A percentile compares a stretch with the other conserved stretches of the same genome.
phyloP scores from a whole-genome alignment of 2,113 vertebrate species.

The Macrotis lagotis region DNA sequence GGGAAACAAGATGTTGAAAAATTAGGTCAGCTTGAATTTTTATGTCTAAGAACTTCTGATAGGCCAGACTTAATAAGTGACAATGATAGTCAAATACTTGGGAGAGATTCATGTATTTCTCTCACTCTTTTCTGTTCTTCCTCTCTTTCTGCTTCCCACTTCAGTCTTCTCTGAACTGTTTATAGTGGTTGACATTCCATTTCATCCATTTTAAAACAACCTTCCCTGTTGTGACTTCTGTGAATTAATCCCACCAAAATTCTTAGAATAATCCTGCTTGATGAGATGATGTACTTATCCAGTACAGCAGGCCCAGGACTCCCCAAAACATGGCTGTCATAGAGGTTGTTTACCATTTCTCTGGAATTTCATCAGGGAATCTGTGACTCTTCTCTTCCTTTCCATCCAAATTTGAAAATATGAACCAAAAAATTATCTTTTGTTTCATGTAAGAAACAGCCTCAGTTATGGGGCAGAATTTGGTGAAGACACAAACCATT shows the following conservation, averaged over 20 bases:
- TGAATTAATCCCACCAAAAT: neutral
- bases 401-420: slow-evolving; percentile 13
- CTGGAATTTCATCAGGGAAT: neutral
- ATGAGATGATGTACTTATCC: neutral
- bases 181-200: fast-evolving
- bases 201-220: neutral
- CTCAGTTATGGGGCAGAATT: slow-evolving; percentile 69
- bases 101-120: neutral
- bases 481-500: slow-evolving; percentile 80
- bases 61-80: neutral
- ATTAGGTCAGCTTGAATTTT: neutral
- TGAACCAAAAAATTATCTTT: neutral
- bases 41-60: neutral
- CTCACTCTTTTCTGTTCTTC: neutral
- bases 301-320: no score
- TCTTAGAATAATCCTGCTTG: neutral
- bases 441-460: slow-evolving; percentile 38
- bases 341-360: neutral
- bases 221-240: neutral
- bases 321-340: neutral
- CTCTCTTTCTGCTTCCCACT: neutral
- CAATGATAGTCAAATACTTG: neutral
- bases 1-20: no score
- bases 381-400: slow-evolving; percentile 30
- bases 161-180: neutral